phyloP scores from a whole-genome alignment of 2,888 invertebrate genomes.

The Caenorhabditis sulstoni region DNA sequence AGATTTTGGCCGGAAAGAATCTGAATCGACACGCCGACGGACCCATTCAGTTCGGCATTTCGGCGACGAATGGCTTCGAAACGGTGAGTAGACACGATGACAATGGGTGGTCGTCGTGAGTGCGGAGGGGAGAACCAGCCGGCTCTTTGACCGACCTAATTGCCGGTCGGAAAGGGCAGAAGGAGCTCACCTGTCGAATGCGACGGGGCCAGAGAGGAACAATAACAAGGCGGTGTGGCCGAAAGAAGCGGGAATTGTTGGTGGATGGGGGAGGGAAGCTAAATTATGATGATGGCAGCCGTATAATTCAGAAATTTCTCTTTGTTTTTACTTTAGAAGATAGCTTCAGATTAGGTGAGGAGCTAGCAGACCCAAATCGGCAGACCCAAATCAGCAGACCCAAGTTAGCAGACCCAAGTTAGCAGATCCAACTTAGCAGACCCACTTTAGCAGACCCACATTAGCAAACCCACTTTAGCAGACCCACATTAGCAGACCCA shows the following conservation, averaged over 20 bases:
- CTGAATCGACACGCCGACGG: constrained; percentile 56
- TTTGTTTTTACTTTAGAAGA: too few species aligned
- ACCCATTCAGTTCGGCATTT: constrained; percentile 57
- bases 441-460: too few species aligned
- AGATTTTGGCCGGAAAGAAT: constrained; percentile 52
- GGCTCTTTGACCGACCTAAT: neutral
- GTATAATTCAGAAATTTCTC: too few species aligned
- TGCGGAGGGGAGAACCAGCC: neutral
- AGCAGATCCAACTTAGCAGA: too few species aligned
- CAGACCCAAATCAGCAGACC: too few species aligned
- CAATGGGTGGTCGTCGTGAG: neutral
- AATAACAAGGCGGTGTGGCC: constrained; percentile 4
- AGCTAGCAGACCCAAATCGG: too few species aligned
- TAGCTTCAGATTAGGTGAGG: too few species aligned
- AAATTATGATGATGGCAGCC: too few species aligned
- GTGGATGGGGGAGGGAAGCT: neutral
- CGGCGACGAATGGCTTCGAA: constrained; percentile 66
- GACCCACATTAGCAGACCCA: too few species aligned
- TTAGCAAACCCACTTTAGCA: too few species aligned
- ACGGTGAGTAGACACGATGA: constrained; percentile 56
- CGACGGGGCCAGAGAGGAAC: constrained; percentile 1
- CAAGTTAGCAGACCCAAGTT: too few species aligned
- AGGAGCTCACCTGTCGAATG: constrained; percentile 1
- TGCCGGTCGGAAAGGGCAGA: neutral
- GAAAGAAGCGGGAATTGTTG: neutral